Evolutionary conservation across 2,888 invertebrate genomes (phyloP).

Genomic region (Macaria notata): DNA sequence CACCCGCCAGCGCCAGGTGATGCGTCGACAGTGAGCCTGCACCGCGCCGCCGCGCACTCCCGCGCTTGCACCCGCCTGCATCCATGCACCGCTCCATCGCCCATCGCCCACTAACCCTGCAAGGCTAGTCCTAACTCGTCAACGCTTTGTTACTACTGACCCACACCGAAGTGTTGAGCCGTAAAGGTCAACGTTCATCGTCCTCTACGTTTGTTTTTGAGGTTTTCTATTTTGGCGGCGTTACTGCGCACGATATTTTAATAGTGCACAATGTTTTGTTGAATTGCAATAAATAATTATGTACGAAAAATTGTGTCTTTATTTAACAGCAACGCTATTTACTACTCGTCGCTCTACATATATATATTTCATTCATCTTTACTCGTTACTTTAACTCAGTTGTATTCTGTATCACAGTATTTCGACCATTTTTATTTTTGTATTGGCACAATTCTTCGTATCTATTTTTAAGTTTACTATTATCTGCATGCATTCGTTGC

Average conservation of each 20-base stretch:
- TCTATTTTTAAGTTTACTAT: constrained; percentile 18
- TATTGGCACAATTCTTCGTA: constrained; percentile 46
- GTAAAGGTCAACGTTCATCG: constrained; percentile 30
- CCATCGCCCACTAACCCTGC: constrained; percentile 1
- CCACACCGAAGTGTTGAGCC: constrained; percentile 14
- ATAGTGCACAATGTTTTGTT: constrained; percentile 18
- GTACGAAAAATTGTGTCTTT: constrained; percentile 32
- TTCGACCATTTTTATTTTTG: constrained; percentile 15
- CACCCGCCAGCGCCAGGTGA: constrained; percentile 83
- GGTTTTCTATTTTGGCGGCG: constrained; percentile 9
- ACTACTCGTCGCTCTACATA: neutral
- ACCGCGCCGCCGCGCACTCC: constrained; percentile 37
- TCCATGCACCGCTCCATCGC: constrained; percentile 17
- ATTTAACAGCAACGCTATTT: constrained; percentile 12
- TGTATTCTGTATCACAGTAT: constrained; percentile 6
- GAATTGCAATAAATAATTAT: constrained; percentile 24
- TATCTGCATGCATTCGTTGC: constrained; percentile 19
- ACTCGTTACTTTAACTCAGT: neutral
- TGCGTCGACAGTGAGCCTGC: constrained; percentile 30
- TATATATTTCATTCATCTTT: neutral
- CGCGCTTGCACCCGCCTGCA: constrained; percentile 48
- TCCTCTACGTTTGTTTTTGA: constrained; percentile 17
- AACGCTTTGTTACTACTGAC: constrained; percentile 17
- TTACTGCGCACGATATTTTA: constrained; percentile 3
- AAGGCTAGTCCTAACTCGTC: constrained; percentile 1